Base-by-base conservation (phyloP, 2,888 invertebrate genomes). In the Archips crataeganus region DNA sequence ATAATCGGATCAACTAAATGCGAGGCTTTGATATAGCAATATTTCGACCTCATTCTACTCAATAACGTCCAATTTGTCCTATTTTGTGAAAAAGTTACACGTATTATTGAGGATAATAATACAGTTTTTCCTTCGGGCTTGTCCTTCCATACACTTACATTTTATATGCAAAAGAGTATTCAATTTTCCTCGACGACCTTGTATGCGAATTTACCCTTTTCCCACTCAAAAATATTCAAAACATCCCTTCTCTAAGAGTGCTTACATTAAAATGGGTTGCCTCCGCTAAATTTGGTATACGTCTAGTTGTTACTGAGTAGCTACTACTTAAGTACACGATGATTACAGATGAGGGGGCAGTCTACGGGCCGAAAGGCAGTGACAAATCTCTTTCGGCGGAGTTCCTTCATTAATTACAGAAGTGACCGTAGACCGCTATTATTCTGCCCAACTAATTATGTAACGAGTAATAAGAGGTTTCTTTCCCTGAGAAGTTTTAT, bases 41-140 rank as follows among this genome's bases (percentile, higher is more conserved):
- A 39, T 63, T 51, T 51, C 68, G 42, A 42, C 57, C 49, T 73
- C 42, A 47, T 69, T 49, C 39, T 36, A 49, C 59, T 73, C 63
- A 59, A 68, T 73, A 73, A 34, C 57, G 15, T 34, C 39, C 47
- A 73, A 73, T 69, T 64, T 73, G 57, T 68, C 63, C 15, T 5
- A 54, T 49, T 51, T 51, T 65, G 10, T 34, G 49, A 34, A 51
- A 51, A 51, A 54, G 54, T 23, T 45, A 36, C 8, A 10, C 34
- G 15, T 34, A 10, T 34, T 13, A 13, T 49, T 8, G 32, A 13
- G 42, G 11, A 23, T 47, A 32, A 15, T 39, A 9, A 15, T 4
- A 51, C 8, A 32, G 45, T 4, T 34, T 63, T 63, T 47, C 45
- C 34, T 47, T 10, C 8, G 10, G 32, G 39, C 39, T 39, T 13